Evolutionary conservation across 2,113 vertebrate species (phyloP).

Genomic region (Brachyhypopomus gauderio): DNA sequence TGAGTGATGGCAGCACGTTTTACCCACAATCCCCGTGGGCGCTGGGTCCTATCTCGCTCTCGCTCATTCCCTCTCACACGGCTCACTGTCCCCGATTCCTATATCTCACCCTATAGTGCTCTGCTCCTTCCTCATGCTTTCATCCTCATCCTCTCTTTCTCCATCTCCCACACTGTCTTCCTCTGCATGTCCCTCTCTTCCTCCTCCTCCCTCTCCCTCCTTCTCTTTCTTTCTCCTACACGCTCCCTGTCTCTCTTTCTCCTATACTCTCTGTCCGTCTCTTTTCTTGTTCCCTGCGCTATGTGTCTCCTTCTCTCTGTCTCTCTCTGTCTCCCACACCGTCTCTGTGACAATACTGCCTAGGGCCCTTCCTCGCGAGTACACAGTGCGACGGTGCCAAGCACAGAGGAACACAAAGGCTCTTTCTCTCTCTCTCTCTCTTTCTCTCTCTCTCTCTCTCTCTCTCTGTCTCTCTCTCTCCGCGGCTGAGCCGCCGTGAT

Average conservation of each 20-base stretch:
- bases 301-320: background rate
- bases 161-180: background rate
- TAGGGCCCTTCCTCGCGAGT: constrained; percentile 39
- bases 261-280: too few relatives aligned
- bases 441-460: too few relatives aligned
- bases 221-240: background rate
- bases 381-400: constrained; percentile 5
- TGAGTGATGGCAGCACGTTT: constrained; percentile 16
- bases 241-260: too few relatives aligned
- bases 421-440: too few relatives aligned
- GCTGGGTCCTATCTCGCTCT: constrained; percentile 18
- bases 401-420: constrained; percentile 41
- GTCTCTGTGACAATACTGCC: constrained; percentile 30
- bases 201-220: background rate
- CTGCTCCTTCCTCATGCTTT: constrained; percentile 23
- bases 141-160: constrained; percentile 16
- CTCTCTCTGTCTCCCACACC: constrained; percentile 12
- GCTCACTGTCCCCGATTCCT: constrained; percentile 23
- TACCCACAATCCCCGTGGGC: background rate
- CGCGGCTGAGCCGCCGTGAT: constrained; percentile 17
- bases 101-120: constrained; percentile 20
- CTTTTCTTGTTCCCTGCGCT: too few relatives aligned
- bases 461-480: too few relatives aligned
- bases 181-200: too few relatives aligned
- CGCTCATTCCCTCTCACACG: background rate